These are phyloP conservation scores for Pogona vitticeps DNA, from an alignment of 2,113 vertebrate genomes.

Conservation along the genomic window DNA sequence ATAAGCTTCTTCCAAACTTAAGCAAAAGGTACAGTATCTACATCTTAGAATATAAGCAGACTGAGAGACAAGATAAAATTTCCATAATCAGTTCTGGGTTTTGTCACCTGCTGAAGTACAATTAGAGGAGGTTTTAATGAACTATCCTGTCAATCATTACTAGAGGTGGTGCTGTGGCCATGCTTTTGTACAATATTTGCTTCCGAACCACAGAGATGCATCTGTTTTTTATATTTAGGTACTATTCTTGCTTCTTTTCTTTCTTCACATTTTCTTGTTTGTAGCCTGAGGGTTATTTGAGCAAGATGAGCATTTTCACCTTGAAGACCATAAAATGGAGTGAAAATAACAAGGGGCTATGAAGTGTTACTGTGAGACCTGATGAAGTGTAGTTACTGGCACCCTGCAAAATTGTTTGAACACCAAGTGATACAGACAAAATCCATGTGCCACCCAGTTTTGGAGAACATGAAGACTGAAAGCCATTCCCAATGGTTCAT, in stretches of 20 bases:
- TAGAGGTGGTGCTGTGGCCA: background rate
- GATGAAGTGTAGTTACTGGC: constrained; percentile 49
- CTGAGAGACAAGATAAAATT: constrained; percentile 15
- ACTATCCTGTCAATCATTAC: background rate
- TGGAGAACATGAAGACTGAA: background rate
- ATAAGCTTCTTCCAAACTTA: constrained; percentile 21
- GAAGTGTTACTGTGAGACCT: constrained; percentile 39
- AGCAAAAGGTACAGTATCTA: constrained; percentile 14
- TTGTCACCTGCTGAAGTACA: background rate
- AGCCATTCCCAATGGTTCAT: fast-evolving
- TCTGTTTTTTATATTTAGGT: constrained; percentile 19
- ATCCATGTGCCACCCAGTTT: constrained; percentile 6
- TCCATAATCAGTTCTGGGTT: background rate
- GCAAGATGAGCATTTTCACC: constrained; percentile 36
- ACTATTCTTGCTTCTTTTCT: constrained; percentile 19
- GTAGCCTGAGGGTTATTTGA: constrained; percentile 48
- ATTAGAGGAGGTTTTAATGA: constrained; percentile 5
- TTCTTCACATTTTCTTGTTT: constrained; percentile 33
- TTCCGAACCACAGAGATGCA: fast-evolving
- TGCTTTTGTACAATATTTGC: background rate
- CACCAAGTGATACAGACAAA: background rate
- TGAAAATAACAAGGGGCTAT: constrained; percentile 37
- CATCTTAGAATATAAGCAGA: background rate
- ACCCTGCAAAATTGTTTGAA: constrained; percentile 32
- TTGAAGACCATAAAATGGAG: constrained; percentile 34